phyloP scores from a whole-genome alignment of 2,888 invertebrate species.

The Amitus sp. region DNA sequence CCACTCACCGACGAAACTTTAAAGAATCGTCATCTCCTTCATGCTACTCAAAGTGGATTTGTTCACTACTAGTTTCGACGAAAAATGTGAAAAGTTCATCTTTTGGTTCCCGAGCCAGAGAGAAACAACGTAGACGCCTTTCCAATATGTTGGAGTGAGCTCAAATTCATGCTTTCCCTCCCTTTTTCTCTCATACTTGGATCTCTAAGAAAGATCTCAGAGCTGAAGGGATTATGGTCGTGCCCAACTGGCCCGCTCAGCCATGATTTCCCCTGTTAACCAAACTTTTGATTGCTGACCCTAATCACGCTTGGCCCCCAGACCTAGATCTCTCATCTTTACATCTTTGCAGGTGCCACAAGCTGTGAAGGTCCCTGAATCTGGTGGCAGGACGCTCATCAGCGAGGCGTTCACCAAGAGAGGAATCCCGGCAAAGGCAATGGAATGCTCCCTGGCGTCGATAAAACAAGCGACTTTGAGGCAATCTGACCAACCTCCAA shows the following conservation, averaged over 20 bases:
- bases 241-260: constrained; percentile 22
- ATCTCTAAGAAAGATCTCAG: too few species aligned
- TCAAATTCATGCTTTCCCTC: too few species aligned
- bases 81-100: too few species aligned
- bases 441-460: background rate
- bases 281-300: background rate
- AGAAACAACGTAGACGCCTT: too few species aligned
- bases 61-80: too few species aligned
- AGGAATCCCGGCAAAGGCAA: background rate
- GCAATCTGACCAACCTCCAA: constrained; percentile 2
- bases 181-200: too few species aligned
- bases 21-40: too few species aligned
- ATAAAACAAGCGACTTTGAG: background rate
- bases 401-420: background rate
- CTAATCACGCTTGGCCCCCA: constrained; percentile 24
- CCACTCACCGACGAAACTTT: constrained; percentile 16
- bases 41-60: too few species aligned
- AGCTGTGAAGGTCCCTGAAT: background rate
- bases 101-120: too few species aligned
- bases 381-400: constrained; percentile 5
- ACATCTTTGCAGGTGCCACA: constrained; percentile 26
- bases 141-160: too few species aligned
- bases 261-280: constrained; percentile 25
- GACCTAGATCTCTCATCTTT: constrained; percentile 34
- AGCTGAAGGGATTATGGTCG: constrained; percentile 15